Conservation (phyloP, 2,113 vertebrate genomes). For the Chionomys nivalis region DNA sequence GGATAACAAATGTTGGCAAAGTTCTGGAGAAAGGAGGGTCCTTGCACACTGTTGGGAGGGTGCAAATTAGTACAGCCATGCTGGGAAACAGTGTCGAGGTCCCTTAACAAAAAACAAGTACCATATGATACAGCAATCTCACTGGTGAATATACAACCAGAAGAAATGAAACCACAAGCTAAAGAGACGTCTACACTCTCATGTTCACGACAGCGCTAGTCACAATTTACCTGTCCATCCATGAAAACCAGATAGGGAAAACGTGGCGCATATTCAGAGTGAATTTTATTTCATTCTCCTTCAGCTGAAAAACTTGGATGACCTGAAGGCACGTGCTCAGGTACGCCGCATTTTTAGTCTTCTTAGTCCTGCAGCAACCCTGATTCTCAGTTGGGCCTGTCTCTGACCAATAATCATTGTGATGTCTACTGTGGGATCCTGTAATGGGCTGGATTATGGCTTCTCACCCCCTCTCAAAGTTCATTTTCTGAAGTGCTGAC, state of each 20-base stretch:
- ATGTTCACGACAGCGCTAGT: neutral
- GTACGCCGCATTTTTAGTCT: neutral
- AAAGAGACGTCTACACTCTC: neutral
- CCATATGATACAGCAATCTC: neutral
- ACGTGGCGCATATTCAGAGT: neutral
- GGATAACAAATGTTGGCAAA: neutral
- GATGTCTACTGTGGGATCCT: neutral
- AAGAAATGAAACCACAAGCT: neutral
- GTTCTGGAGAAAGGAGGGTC: neutral
- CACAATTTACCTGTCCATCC: neutral
- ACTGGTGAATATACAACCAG: neutral
- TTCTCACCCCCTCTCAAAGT: neutral
- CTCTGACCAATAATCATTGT: neutral
- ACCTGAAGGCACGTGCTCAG: neutral
- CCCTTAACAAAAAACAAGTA: neutral
- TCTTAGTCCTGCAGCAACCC: neutral
- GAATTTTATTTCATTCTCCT: neutral
- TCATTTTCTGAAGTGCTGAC: neutral
- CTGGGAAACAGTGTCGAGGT: neutral
- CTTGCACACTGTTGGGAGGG: neutral
- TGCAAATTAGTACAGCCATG: neutral
- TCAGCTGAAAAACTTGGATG: neutral
- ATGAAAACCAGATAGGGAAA: neutral
- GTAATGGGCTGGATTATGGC: neutral
- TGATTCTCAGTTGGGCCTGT: neutral